These are phyloP conservation scores for Myotis lucifugus DNA, from an alignment of 2,113 vertebrate species.

Conservation along the genomic window DNA sequence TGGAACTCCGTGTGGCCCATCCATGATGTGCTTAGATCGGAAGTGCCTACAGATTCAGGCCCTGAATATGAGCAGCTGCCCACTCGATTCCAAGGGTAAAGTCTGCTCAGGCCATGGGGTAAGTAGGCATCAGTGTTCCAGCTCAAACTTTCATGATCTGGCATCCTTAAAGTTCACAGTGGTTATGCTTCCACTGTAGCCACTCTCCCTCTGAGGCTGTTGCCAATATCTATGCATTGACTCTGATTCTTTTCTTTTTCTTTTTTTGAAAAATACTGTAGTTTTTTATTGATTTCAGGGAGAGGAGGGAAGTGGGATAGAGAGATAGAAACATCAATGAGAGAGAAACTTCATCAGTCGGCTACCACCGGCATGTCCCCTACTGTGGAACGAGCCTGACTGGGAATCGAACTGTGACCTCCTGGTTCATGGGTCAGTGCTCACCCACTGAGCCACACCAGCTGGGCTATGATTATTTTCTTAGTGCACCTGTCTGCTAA, in stretches of 20 bases:
- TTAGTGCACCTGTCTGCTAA: background rate
- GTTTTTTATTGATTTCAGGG: too few species aligned
- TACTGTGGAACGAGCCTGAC: too few species aligned
- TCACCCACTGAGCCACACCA: too few species aligned
- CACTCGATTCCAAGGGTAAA: constrained; percentile 92
- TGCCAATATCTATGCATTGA: background rate
- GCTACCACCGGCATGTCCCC: too few species aligned
- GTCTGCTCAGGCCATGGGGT: constrained; percentile 98
- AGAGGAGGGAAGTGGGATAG: too few species aligned
- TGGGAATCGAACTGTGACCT: too few species aligned
- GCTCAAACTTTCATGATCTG: background rate
- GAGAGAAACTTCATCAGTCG: too few species aligned
- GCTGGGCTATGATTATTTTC: background rate
- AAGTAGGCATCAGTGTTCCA: constrained; percentile 78
- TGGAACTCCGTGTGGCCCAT: constrained; percentile 97
- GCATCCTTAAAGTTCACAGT: background rate
- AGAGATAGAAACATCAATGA: too few species aligned
- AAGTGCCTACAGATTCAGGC: constrained; percentile 98
- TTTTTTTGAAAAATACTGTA: too few species aligned
- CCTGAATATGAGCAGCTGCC: constrained; percentile 97
- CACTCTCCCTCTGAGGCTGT: background rate
- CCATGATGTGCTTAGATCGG: constrained; percentile 99
- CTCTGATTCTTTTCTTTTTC: background rate
- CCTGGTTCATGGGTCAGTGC: too few species aligned
- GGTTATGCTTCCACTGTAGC: background rate